Evolutionary conservation across 1,140 invertebrate species (phyloP), one percentile per base, ranked within the genome.

Genomic region (Carposina sasakii): DNA sequence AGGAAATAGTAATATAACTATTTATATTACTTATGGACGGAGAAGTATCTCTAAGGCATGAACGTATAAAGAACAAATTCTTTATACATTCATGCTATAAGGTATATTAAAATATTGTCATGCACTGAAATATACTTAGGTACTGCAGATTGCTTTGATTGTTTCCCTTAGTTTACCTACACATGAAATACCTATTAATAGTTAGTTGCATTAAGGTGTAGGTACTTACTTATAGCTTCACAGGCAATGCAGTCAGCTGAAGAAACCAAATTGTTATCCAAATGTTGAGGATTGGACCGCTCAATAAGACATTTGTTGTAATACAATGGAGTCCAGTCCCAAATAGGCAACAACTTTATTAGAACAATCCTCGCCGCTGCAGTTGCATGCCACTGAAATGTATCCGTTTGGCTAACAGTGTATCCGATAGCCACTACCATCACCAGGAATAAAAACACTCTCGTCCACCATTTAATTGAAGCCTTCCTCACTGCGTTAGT

Each of bases 241-340:
- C 85, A 86, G 15, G 74, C 65, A 40, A 84, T 71, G 47, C 85
- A 86, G 50, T 86, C 82, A 1, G 69, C 34, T 2, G 71, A 52
- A 3, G 77, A 70, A 23, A 68, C 61, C 2, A 65, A 31, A 37
- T 71, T 64, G 16, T 55, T 64, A 22, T 76, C 71, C 30, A 70
- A 39, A 24, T 70, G 72, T 36, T 71, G 71, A 24, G 71, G 67
- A 34, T 69, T 63, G 4, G 72, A 81, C 88, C 72, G 91, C 24
- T 88, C 86, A 31, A 94, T 87, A 54, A 94, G 77, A 64, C 94
- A 95, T 39, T 88, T 87, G 47, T 90, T 89, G 62, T 92, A 90
- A 60, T 93, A 94, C 12, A 94, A 71, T 5, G 88, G 86, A n/a
- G 91, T 91, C 93, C 93, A 95, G 63, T 94, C 91, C 90, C 91